Evolutionary conservation across 2,888 invertebrate genomes (phyloP).

Genomic region (Thecocarcelia acutangulata): DNA sequence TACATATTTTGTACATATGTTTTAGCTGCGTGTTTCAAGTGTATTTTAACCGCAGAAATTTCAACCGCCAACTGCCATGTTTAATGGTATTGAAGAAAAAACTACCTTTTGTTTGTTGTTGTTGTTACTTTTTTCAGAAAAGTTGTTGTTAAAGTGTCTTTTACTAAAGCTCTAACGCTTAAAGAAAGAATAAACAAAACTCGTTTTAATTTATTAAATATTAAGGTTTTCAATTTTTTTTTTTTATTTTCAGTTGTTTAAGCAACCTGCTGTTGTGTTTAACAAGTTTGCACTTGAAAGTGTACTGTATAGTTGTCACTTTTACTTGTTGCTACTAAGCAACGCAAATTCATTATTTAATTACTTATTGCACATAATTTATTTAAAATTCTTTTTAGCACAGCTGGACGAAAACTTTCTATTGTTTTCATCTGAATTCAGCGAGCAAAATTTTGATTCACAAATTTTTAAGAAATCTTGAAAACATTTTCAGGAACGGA

Average conservation of each 20-base stretch:
- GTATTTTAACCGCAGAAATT: constrained; percentile 12
- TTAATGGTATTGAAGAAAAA: constrained; percentile 33
- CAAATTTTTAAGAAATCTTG: no score
- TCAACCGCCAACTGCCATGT: constrained; percentile 23
- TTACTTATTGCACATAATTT: constrained; percentile 2
- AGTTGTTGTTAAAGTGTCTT: constrained; percentile 20
- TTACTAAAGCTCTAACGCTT: constrained; percentile 11
- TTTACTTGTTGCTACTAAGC: constrained; percentile 22
- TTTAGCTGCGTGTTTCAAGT: constrained; percentile 14
- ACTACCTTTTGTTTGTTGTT: constrained; percentile 1
- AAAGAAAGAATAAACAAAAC: constrained; percentile 29
- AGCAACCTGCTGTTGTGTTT: constrained; percentile 38
- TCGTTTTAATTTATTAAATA: constrained; percentile 7
- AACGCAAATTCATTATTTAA: constrained; percentile 7
- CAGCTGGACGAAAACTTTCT: no score
- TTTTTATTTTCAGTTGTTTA: constrained; percentile 20
- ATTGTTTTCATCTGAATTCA: no score
- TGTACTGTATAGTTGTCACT: constrained; percentile 28
- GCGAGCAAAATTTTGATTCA: no score
- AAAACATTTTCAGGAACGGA: no score
- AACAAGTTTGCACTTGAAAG: constrained; percentile 14
- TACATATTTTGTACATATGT: no score
- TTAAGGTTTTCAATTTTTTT: neutral
- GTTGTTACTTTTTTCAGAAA: neutral
- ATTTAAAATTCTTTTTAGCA: no score